Percentiles rank a stretch among this genome's conserved stretches.
Conservation (phyloP, 1,140 invertebrate genomes). For the Phocides pigmalion region DNA sequence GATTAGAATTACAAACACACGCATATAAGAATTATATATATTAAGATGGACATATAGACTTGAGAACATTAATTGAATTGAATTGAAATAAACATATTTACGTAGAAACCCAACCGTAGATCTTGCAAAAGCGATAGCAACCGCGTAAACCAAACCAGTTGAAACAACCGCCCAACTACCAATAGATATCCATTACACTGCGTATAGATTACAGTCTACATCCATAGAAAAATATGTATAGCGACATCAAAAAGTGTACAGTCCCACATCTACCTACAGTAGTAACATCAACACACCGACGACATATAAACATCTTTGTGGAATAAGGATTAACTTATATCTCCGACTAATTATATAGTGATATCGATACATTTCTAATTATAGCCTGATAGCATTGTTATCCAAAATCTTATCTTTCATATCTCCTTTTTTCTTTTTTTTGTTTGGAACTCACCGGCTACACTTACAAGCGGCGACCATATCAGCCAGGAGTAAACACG, state of each 20-base stretch:
- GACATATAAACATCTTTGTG: slow-evolving; percentile 9
- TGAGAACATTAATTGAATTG: no score
- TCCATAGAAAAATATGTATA: slow-evolving; percentile 76
- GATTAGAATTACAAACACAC: no score
- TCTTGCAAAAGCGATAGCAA: no score
- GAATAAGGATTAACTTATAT: slow-evolving; percentile 2
- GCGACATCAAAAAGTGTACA: slow-evolving; percentile 70
- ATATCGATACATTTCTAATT: slow-evolving; percentile 14
- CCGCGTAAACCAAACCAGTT: slow-evolving; percentile 1
- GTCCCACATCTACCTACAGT: slow-evolving; percentile 46
- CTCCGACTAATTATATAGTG: not conserved
- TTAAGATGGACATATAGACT: no score
- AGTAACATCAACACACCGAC: slow-evolving; percentile 35
- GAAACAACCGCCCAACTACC: slow-evolving; percentile 6
- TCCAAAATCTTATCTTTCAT: not conserved
- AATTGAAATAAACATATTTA: no score
- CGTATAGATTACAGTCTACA: slow-evolving; percentile 41
- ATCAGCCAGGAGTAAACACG: no score
- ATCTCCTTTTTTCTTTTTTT: no score
- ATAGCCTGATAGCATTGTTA: slow-evolving; percentile 4
- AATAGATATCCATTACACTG: slow-evolving; percentile 21
- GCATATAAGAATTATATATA: no score
- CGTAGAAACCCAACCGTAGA: no score
- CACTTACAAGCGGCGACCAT: no score
- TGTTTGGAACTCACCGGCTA: no score